Percentiles rank a stretch among this genome's conserved stretches.
Conservation (phyloP, 2,797 vertebrate genomes). For the Dallia pectoralis region DNA sequence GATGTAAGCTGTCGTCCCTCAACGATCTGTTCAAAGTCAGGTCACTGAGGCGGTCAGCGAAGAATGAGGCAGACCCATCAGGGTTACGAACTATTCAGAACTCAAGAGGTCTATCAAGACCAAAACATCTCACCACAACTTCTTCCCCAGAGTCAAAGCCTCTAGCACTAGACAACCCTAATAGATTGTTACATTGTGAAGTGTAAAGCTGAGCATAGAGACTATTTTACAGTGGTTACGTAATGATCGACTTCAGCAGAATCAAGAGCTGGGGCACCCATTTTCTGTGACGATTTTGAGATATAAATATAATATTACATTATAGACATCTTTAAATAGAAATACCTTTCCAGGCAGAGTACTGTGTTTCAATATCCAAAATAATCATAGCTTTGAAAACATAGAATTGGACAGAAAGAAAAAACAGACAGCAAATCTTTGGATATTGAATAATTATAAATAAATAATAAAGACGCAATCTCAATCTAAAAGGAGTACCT, state of each 20-base stretch:
- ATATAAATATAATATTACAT: too few species aligned
- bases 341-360: background rate
- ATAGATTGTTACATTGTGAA: slow-evolving; percentile 15
- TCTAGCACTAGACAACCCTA: too few species aligned
- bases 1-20: too few species aligned
- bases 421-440: background rate
- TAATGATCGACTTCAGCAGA: slow-evolving; percentile 39
- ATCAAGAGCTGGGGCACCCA: slow-evolving; percentile 25
- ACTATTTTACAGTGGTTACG: slow-evolving; percentile 62
- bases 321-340: background rate
- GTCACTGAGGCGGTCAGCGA: too few species aligned
- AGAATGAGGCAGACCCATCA: too few species aligned
- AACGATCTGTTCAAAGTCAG: too few species aligned
- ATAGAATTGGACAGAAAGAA: too few species aligned
- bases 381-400: background rate
- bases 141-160: too few species aligned
- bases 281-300: background rate
- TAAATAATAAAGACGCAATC: background rate
- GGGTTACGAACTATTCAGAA: too few species aligned
- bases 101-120: too few species aligned
- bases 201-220: slow-evolving; percentile 34
- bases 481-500: slow-evolving; percentile 68
- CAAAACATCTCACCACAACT: too few species aligned
- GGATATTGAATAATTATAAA: background rate
- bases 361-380: background rate